phyloP scores from a whole-genome alignment of 1,140 invertebrate genomes.

The Drosophila fuyamai region DNA sequence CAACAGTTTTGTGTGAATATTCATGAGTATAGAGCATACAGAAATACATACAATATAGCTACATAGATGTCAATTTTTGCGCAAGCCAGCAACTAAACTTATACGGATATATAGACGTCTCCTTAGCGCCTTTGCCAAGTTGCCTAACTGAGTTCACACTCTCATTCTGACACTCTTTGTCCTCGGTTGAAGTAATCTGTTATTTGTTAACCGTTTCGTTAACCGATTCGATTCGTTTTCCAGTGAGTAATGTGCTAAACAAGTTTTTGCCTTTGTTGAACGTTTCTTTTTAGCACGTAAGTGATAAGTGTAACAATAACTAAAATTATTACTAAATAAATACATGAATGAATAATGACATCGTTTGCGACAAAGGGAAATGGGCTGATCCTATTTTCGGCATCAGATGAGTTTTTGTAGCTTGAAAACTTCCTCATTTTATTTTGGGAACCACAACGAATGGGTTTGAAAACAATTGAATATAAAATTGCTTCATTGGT shows the following conservation, averaged over 20 bases:
- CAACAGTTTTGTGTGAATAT: constrained; percentile 20
- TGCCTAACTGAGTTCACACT: constrained; percentile 70
- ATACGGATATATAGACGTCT: constrained; percentile 41
- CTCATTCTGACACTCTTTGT: constrained; percentile 28
- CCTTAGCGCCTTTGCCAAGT: constrained; percentile 76
- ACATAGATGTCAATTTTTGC: constrained; percentile 76
- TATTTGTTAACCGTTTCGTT: constrained; percentile 32
- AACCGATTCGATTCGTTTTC: constrained; percentile 31
- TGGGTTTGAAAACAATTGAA: neutral
- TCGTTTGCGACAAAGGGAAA: constrained; percentile 10
- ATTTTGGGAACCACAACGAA: neutral
- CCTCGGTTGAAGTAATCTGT: constrained; percentile 19
- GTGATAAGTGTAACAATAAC: constrained; percentile 78
- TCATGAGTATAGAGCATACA: constrained; percentile 31
- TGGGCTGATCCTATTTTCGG: neutral
- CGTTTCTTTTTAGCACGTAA: constrained; percentile 63
- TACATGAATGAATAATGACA: constrained; percentile 37
- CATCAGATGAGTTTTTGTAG: neutral
- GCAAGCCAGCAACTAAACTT: constrained; percentile 41
- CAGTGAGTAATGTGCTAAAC: constrained; percentile 44
- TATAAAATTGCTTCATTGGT: no score
- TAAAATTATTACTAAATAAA: constrained; percentile 76
- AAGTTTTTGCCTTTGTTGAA: constrained; percentile 36
- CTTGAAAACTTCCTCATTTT: neutral
- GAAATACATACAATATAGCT: constrained; percentile 27